Evolutionary conservation across 1,140 invertebrate species (phyloP), one percentile per base, ranked within the genome.

Genomic region (Ooceraea biroi): DNA sequence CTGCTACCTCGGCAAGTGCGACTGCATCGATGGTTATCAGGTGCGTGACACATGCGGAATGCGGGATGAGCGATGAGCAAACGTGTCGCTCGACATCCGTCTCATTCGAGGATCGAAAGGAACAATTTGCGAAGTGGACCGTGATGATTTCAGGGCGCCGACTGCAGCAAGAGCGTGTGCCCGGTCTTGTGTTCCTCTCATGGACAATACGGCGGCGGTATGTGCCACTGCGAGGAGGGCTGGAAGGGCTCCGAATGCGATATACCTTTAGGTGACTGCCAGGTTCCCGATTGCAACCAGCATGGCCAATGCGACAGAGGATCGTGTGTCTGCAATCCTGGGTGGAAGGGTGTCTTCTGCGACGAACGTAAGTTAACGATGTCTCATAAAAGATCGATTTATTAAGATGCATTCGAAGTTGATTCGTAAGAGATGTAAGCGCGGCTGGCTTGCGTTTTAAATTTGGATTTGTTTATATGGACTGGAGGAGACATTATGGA

Each of bases 211-310:
- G 97, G 98, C 27, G 98, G 98, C 65, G 99, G 99, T 19, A 95
- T 98, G 85, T 99, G 99, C 94, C 97, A 98, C 91, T 99, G 99
- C 94, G 98, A 98, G 93, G 97, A 98, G 89, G 98, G 98, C 60
- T 99, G 98, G 98, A 99, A 99, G 95, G 99, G 99, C 44, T 96
- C 96, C 25, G 98, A 99, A 95, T 99, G 99, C 94, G 98, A 99
- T 93, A 96, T 99, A 82, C 98, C 98, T 44, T 96, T 97, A 84
- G 96, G 96, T 84, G 98, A 99, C 94, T 99, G 98, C 94, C 97
- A 98, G 94, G 97, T 98, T 86, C 96, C 98, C 46, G 98, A 98
- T 95, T 99, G 98, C 94, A 98, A 97, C 90, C 97, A 97, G 74
- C 97, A 98, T 91, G 99, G 99, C 77, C 96, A 97, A 83, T 99